Conservation (phyloP, 2,888 invertebrate species). For the Automeris io region DNA sequence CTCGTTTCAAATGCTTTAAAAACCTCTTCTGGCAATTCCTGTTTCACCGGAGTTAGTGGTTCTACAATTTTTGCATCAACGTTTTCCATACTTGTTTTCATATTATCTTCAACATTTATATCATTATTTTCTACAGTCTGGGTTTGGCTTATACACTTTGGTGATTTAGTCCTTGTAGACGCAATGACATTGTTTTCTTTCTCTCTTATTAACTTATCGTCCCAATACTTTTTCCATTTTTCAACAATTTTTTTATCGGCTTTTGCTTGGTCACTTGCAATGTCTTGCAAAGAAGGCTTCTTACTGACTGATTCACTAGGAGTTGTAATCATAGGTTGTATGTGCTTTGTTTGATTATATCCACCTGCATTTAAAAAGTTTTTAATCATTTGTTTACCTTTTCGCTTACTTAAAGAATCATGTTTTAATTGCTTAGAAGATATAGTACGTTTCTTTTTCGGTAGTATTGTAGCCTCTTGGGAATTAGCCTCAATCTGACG, state of each 20-base stretch:
- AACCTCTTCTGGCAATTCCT: constrained; percentile 65
- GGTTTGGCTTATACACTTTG: not conserved
- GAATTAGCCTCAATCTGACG: constrained; percentile 59
- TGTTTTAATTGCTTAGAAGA: constrained; percentile 50
- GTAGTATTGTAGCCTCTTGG: constrained; percentile 42
- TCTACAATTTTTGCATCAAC: constrained; percentile 9
- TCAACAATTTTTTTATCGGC: constrained; percentile 44
- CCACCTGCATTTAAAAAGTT: constrained; percentile 44
- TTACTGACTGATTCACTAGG: not conserved
- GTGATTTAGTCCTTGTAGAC: not conserved
- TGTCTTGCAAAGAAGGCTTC: not conserved
- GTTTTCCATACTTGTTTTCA: not conserved
- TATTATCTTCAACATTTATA: not conserved
- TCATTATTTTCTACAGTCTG: not conserved
- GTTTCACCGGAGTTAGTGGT: constrained; percentile 33
- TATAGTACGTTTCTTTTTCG: constrained; percentile 42
- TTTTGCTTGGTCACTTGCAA: constrained; percentile 4
- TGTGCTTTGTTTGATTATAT: constrained; percentile 23
- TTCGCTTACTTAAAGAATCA: constrained; percentile 63
- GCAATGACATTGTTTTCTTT: constrained; percentile 13
- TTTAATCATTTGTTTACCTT: constrained; percentile 60
- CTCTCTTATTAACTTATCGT: constrained; percentile 49
- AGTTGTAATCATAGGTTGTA: constrained; percentile 17
- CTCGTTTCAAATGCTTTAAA: constrained; percentile 71
- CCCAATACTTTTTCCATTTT: constrained; percentile 67